Conservation (phyloP, 2,888 invertebrate species). For the Dicycla oo region DNA sequence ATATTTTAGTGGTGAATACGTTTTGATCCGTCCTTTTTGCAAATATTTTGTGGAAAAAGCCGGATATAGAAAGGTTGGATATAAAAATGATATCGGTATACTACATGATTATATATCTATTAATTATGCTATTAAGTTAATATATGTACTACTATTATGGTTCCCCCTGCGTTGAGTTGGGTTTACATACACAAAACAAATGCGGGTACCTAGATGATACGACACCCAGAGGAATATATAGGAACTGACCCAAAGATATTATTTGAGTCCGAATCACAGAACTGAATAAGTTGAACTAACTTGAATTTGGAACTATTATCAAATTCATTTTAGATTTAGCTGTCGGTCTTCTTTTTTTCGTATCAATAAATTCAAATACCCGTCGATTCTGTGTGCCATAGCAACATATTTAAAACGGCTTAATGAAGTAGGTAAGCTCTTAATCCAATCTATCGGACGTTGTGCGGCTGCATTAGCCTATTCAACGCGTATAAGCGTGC, state of each 20-base stretch:
- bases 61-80: neutral
- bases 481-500: slow-evolving; percentile 16
- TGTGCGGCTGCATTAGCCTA: slow-evolving; percentile 41
- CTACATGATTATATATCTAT: neutral
- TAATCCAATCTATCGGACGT: slow-evolving; percentile 52
- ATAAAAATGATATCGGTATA: neutral
- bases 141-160: no score
- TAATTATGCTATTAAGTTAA: no score
- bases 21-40: neutral
- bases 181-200: neutral
- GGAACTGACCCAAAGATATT: no score
- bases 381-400: neutral
- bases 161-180: no score
- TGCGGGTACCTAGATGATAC: neutral
- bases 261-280: neutral
- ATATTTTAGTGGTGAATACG: slow-evolving; percentile 9
- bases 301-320: neutral
- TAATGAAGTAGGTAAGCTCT: slow-evolving; percentile 47
- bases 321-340: neutral
- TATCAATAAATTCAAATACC: slow-evolving; percentile 7
- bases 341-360: neutral
- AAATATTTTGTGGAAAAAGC: neutral
- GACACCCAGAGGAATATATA: neutral
- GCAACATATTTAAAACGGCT: slow-evolving; percentile 15
- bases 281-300: neutral